Conservation (phyloP, 2,888 invertebrate genomes). For the Nesidiocoris tenuis region DNA sequence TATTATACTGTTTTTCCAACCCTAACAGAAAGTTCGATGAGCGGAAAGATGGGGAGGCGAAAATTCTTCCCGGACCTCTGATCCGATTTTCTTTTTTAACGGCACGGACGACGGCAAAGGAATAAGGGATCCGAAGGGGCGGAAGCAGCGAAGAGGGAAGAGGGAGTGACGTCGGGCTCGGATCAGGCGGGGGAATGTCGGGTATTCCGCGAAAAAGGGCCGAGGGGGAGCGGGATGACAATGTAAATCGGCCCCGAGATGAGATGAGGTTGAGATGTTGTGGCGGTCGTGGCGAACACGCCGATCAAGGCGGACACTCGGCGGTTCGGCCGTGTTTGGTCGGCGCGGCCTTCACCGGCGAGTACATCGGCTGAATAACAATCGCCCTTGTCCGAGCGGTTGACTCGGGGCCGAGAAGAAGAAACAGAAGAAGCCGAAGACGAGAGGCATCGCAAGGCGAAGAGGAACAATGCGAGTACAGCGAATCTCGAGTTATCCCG, state of each 20-base stretch:
- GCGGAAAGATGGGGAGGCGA: no score
- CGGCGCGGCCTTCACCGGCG: constrained; percentile 13
- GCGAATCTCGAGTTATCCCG: not conserved
- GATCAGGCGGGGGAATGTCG: constrained; percentile 37
- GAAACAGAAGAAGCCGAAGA: not conserved
- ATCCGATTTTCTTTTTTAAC: no score
- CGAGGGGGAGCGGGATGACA: constrained; percentile 36
- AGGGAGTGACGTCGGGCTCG: constrained; percentile 7
- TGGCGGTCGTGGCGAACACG: not conserved
- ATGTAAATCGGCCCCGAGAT: constrained; percentile 40
- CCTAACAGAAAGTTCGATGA: no score
- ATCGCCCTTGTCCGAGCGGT: constrained; percentile 1
- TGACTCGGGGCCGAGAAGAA: not conserved
- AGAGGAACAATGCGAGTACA: not conserved
- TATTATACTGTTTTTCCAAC: no score
- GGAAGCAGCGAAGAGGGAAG: no score
- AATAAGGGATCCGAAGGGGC: no score
- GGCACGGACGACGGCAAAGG: no score
- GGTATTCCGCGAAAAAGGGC: constrained; percentile 33
- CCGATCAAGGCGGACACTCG: not conserved
- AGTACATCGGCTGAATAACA: constrained; percentile 33
- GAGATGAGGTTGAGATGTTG: not conserved
- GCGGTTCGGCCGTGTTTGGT: constrained; percentile 16
- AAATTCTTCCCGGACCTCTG: no score
- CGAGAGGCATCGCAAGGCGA: no score